These are phyloP conservation scores for Macaria liturata DNA, from an alignment of 2,888 invertebrate species.

Conservation along the genomic window DNA sequence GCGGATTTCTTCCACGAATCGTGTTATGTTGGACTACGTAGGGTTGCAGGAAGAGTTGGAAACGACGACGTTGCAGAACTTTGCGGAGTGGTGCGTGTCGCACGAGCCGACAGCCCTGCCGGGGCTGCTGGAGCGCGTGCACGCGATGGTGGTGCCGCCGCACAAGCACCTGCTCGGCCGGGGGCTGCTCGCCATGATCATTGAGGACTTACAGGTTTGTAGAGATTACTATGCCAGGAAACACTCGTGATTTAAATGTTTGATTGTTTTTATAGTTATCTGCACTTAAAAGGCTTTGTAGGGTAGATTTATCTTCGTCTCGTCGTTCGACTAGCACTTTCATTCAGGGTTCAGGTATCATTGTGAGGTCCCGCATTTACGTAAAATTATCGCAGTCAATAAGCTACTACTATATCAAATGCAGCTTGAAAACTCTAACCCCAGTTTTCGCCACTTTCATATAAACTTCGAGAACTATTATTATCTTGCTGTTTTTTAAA, in stretches of 20 bases:
- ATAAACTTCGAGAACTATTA: no score
- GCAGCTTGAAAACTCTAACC: no score
- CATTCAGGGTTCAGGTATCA: no score
- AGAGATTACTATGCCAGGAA: not conserved
- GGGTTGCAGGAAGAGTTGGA: conserved; percentile 81
- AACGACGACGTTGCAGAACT: conserved; percentile 86
- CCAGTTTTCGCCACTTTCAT: no score
- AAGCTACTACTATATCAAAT: no score
- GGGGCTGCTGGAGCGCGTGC: conserved; percentile 86
- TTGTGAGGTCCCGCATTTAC: no score
- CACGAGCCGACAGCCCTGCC: conserved; percentile 86
- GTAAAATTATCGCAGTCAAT: no score
- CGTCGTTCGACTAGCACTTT: not conserved
- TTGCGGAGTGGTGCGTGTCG: conserved; percentile 87
- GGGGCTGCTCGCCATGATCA: conserved; percentile 67
- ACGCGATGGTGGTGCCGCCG: conserved; percentile 83
- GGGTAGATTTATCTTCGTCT: not conserved
- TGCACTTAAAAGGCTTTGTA: not conserved
- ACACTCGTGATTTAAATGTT: no score
- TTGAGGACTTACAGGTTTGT: conserved; percentile 66
- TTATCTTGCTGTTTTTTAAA: no score
- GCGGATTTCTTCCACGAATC: conserved; percentile 83
- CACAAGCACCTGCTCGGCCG: conserved; percentile 68
- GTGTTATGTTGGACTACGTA: conserved; percentile 84
- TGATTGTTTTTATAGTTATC: not conserved